A percentile compares a stretch with the other conserved stretches of the same genome.
Evolutionary conservation across 2,888 invertebrate species (phyloP).

Genomic region (Empis livida): DNA sequence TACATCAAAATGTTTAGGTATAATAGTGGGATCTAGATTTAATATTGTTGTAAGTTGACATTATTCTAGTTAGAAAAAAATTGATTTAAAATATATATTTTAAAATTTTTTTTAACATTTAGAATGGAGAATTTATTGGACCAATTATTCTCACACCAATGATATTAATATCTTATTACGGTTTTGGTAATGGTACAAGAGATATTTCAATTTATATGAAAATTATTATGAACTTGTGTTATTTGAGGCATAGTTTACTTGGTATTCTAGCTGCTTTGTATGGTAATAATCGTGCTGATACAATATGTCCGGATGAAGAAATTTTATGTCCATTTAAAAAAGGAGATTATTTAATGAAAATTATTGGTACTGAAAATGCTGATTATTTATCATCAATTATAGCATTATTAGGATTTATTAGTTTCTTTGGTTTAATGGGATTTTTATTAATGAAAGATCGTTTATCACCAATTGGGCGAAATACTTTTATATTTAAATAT

Average conservation of each 20-base stretch:
- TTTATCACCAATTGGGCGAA: conserved; percentile 32
- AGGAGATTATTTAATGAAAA: conserved; percentile 55
- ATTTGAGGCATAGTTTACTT: conserved; percentile 68
- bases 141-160: conserved; percentile 77
- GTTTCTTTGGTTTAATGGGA: conserved; percentile 50
- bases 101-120: conserved; percentile 26
- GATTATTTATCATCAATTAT: conserved; percentile 54
- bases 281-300: conserved; percentile 48
- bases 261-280: conserved; percentile 70
- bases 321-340: conserved; percentile 64
- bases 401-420: conserved; percentile 56
- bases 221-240: conserved; percentile 70
- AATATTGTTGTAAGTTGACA: conserved; percentile 56
- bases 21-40: conserved; percentile 58
- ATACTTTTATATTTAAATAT: too few relatives aligned
- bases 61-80: not conserved
- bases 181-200: conserved; percentile 64
- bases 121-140: conserved; percentile 84
- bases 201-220: conserved; percentile 60
- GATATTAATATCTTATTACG: conserved; percentile 75
- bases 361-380: conserved; percentile 60
- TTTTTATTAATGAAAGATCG: conserved; percentile 62
- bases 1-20: conserved; percentile 66
- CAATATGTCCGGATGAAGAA: conserved; percentile 59
- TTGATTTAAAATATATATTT: too few relatives aligned